Evolutionary conservation across 2,113 vertebrate genomes (phyloP).

Genomic region (Chloroceryle aenea): DNA sequence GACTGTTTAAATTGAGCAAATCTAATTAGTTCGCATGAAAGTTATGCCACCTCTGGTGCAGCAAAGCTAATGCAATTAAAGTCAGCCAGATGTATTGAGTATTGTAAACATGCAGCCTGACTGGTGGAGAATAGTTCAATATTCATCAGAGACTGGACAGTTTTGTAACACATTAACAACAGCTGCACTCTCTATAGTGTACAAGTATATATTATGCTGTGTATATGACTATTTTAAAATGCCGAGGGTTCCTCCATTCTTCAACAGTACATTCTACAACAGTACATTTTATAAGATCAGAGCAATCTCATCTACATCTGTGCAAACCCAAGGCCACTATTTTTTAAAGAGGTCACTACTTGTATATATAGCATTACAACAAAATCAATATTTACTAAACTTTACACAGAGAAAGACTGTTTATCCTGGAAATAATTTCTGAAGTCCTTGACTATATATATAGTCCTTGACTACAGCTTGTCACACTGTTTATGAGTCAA

Average conservation of each 20-base stretch:
- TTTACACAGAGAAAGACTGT: background rate
- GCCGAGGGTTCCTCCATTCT: background rate
- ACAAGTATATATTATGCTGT: background rate
- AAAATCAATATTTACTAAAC: background rate
- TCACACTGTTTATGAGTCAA: background rate
- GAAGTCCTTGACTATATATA: background rate
- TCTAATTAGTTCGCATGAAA: conserved; percentile 79
- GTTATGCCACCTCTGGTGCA: conserved; percentile 79
- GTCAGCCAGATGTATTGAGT: conserved; percentile 74
- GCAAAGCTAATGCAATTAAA: conserved; percentile 79
- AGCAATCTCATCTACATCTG: background rate
- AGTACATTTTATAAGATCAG: background rate
- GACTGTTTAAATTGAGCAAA: conserved; percentile 80
- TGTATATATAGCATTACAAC: background rate
- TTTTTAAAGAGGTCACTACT: background rate
- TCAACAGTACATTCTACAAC: background rate
- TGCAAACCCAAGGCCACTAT: background rate
- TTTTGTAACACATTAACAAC: conserved; percentile 37
- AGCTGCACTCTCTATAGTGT: conserved; percentile 16
- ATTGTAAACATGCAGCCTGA: conserved; percentile 70
- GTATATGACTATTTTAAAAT: background rate
- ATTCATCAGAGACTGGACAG: conserved; percentile 60
- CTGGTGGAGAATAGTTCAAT: conserved; percentile 60
- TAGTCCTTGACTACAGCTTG: too few relatives aligned
- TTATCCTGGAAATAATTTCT: background rate